Base-by-base conservation (phyloP, 1,140 invertebrate genomes). In the Oryzaephilus surinamensis region DNA sequence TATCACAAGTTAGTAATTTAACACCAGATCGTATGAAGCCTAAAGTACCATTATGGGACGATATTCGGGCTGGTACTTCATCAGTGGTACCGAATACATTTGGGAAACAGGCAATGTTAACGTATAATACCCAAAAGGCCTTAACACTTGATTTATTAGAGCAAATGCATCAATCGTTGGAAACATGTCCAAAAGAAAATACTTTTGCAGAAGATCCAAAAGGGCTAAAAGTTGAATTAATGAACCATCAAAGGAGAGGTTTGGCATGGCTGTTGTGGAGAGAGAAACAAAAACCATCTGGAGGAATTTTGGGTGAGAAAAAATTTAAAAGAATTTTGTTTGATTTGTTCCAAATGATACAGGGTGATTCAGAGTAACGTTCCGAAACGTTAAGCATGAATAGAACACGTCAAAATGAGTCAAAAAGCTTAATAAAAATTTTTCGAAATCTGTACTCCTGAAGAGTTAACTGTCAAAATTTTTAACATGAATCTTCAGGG, bases 191-290 rank as follows among this genome's bases (percentile, higher is more conserved):
- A 1, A 52, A 61, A 0, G 76, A 78, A 42, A 52, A 74, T 28
- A 60, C 70, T 12, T 56, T 68, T 30, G 70, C 71, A 0, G 59
- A 71, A 11, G 74, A 79, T 53, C 85, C 86, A 0, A 49, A 51
- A 20, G 74, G 72, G 1, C 56, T 94, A 0, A 73, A 65, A 47
- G 69, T 84, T 1, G 13, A 60, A 13, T 64, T 97, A 2, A 86
- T 95, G 84, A 62, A 71, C 2, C 91, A 97, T 67, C 94, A 97
- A 61, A 71, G 76, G 48, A 76, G 85, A 51, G 92, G 87, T 2
- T 62, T 97, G 0, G 73, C 81, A 7, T 97, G 93, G 92, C 64
- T 97, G 35, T 42, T 73, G 0, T 97, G 90, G 89, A 65, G 93
- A 29, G 93, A 97, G 64, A 67, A 66, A 16, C 82, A 93, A 61